A percentile compares a stretch with the other conserved stretches of the same genome.
These are phyloP conservation scores for Sinodicranocentrus sp. DNA, from an alignment of 2,888 invertebrate genomes.

Conservation along the genomic window DNA sequence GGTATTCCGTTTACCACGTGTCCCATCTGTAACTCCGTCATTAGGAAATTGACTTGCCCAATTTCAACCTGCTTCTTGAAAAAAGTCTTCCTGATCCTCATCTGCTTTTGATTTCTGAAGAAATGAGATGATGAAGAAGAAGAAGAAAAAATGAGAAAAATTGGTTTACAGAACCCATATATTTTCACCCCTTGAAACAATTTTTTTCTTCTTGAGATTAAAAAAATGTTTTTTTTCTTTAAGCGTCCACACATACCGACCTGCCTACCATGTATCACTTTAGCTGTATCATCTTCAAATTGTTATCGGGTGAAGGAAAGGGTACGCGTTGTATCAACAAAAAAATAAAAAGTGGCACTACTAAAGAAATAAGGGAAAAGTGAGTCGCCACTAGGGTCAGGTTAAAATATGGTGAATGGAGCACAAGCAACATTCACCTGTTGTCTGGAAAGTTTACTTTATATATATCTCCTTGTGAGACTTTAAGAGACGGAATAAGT, in stretches of 20 bases:
- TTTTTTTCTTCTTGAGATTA: conserved; percentile 23
- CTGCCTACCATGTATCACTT: conserved; percentile 23
- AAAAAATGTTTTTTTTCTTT: conserved; percentile 22
- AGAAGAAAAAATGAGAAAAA: conserved; percentile 10
- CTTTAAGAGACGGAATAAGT: too few relatives aligned
- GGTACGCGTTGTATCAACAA: conserved; percentile 4
- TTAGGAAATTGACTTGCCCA: conserved; percentile 31
- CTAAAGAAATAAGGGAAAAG: conserved; percentile 10
- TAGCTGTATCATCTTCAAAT: conserved; percentile 41
- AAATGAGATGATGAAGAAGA: conserved; percentile 7
- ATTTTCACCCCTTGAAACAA: not conserved
- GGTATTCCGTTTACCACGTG: conserved; percentile 54
- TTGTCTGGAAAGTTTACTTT: conserved; percentile 35
- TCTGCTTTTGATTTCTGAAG: conserved; percentile 34
- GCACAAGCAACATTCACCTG: conserved; percentile 48
- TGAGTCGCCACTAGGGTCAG: not conserved
- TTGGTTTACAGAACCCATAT: conserved; percentile 4
- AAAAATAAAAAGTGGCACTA: not conserved
- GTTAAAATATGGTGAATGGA: conserved; percentile 24
- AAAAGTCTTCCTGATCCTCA: conserved; percentile 20
- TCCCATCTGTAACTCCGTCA: conserved; percentile 49
- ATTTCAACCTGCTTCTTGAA: conserved; percentile 40
- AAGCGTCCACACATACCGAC: conserved; percentile 52
- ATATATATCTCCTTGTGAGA: too few relatives aligned
- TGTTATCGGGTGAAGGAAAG: not conserved